These are phyloP conservation scores for Aradophagus sp. DNA, from an alignment of 1,140 invertebrate species.

Conservation along the genomic window DNA sequence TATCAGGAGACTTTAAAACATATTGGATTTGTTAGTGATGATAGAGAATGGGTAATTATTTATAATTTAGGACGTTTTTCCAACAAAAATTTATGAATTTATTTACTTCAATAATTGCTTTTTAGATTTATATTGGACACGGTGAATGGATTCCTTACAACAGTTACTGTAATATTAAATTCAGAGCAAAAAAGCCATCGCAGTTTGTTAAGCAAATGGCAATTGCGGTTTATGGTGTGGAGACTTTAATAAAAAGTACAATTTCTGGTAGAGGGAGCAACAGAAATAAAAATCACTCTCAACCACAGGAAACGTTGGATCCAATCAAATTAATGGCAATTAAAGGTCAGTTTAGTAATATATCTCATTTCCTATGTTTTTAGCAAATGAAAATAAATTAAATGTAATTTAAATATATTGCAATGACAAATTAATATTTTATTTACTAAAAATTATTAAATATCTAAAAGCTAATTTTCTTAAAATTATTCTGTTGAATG, in stretches of 20 bases:
- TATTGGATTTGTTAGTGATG: not conserved
- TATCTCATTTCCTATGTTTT: slow-evolving; percentile 2
- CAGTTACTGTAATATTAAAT: slow-evolving; percentile 42
- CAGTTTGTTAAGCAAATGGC: slow-evolving; percentile 47
- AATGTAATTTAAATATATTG: not conserved
- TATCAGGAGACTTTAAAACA: not conserved
- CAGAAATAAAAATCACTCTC: slow-evolving; percentile 27
- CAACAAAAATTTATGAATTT: not conserved
- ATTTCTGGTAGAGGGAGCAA: slow-evolving; percentile 44
- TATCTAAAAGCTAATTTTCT: too few species aligned
- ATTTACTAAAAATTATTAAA: too few species aligned
- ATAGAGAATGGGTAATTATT: slow-evolving; percentile 7
- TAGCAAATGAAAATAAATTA: not conserved
- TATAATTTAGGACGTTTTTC: not conserved
- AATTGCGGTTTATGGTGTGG: slow-evolving; percentile 34
- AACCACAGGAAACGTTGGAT: slow-evolving; percentile 35
- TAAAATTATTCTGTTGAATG: too few species aligned
- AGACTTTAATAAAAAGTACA: slow-evolving; percentile 38
- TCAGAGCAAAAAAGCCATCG: slow-evolving; percentile 32
- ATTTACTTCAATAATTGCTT: slow-evolving; percentile 3
- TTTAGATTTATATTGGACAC: slow-evolving; percentile 43
- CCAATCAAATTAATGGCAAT: slow-evolving; percentile 42
- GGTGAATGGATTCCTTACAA: slow-evolving; percentile 47
- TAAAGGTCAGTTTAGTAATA: slow-evolving; percentile 28
- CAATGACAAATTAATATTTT: not conserved